Evolutionary conservation across 2,888 invertebrate genomes (phyloP), one percentile per base, ranked within the genome.

Genomic region (Agonopterix subpropinquella): DNA sequence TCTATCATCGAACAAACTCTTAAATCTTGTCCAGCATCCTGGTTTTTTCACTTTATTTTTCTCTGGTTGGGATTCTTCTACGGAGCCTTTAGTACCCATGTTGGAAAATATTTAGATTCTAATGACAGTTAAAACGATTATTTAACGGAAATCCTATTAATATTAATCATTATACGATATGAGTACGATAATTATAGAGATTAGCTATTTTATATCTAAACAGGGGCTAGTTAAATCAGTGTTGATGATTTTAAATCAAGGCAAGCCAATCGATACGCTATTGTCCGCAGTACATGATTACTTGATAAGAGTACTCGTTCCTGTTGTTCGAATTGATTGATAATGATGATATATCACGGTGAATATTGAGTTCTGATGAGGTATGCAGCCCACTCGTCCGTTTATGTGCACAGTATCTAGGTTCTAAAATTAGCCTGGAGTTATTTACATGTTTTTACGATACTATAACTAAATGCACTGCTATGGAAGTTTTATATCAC

Each of bases 11-110:
- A 88, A 88, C 9, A 88, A 55, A 46, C 76, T 80, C 60, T 75
- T 84, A 51, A 88, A 80, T 49, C 78, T 76, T 0, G 77, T 64
- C 88, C 88, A 88, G 58, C 88, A 88, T 36, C 84, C 76, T 7
- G 59, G 53, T 13, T 56, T 70, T 10, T 48, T 45, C 7, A 36
- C 11, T n/a, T 44, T 36, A 28, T 47, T 44, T 9, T 10, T 42
- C 1, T 44, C 35, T 1, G 41, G 39, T 9, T 43, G 37, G 8
- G 36, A 41, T 9, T 47, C 49, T 8, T 43, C 8, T 3, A 39
- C 49, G 7, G 41, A 11, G 11, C 41, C 28, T 45, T 47, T 52
- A 18, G 49, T 48, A 36, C 51, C 44, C 55, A 56, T 55, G 28
- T 47, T 48, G 8, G n/a, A n/a, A 9, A 18, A 28, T 28, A 4